phyloP scores from a whole-genome alignment of 53 echinoderm and acorn worm genomes.

The Patiria pectinifera region DNA sequence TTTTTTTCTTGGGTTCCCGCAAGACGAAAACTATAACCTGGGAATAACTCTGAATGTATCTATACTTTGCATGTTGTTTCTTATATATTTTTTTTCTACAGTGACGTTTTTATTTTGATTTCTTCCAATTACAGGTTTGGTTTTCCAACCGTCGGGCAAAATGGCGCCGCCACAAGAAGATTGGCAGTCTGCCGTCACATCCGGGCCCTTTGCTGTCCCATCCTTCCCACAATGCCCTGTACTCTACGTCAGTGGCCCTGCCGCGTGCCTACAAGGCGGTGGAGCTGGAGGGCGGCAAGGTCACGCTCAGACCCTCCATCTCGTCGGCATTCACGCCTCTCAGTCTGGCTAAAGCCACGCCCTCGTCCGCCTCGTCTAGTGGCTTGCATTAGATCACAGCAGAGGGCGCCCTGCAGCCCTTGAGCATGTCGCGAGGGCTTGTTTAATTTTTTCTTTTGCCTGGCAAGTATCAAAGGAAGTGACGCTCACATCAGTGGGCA shows the following conservation, averaged over 20 bases:
- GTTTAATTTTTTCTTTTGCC: too few species aligned
- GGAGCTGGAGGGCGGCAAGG: slow-evolving; percentile 53
- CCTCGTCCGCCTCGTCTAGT: slow-evolving; percentile 26
- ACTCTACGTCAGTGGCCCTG: slow-evolving; percentile 46
- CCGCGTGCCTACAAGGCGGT: slow-evolving; percentile 55
- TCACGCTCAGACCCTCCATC: slow-evolving; percentile 50
- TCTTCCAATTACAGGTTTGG: slow-evolving; percentile 82
- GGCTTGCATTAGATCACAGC: not conserved
- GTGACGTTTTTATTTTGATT: not conserved
- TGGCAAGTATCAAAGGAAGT: too few species aligned
- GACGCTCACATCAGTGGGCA: too few species aligned
- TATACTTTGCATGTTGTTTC: not conserved
- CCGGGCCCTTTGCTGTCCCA: slow-evolving; percentile 56
- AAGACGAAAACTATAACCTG: too few species aligned
- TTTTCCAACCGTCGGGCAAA: slow-evolving; percentile 98
- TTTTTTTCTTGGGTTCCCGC: too few species aligned
- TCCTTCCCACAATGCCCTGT: slow-evolving; percentile 54
- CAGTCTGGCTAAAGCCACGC: slow-evolving; percentile 7
- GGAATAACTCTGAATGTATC: too few species aligned
- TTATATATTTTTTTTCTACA: not conserved
- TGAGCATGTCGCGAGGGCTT: too few species aligned
- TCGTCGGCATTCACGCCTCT: slow-evolving; percentile 62
- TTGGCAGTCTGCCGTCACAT: slow-evolving; percentile 56
- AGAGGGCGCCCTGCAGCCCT: too few species aligned
- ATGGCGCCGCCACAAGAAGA: slow-evolving; percentile 97